phyloP scores from a whole-genome alignment of 1,140 invertebrate genomes.

The Micrasema minimum region DNA sequence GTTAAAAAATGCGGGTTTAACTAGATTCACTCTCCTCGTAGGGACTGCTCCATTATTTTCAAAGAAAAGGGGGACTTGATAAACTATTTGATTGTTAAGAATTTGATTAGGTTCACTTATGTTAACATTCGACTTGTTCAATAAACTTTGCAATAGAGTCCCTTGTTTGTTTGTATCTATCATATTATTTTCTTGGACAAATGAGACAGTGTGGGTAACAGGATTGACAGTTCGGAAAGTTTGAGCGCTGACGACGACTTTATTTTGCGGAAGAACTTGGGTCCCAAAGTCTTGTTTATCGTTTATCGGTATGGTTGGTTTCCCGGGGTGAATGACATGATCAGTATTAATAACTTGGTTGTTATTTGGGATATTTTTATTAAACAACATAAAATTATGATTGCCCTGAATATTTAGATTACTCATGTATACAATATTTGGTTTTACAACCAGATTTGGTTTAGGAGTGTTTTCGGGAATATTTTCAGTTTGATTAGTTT shows the following conservation, averaged over 20 bases:
- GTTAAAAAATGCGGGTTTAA: slow-evolving; percentile 37
- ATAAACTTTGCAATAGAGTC: slow-evolving; percentile 47
- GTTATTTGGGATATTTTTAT: slow-evolving; percentile 18
- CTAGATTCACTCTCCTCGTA: slow-evolving; percentile 17
- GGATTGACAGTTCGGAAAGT: slow-evolving; percentile 46
- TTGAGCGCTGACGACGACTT: slow-evolving; percentile 32
- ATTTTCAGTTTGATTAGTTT: not conserved
- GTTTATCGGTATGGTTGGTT: slow-evolving; percentile 5
- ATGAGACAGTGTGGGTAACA: slow-evolving; percentile 56
- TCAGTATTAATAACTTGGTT: slow-evolving; percentile 8
- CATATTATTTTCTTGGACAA: slow-evolving; percentile 56
- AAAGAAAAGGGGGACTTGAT: slow-evolving; percentile 62
- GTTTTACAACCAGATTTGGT: slow-evolving; percentile 55
- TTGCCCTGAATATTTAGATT: slow-evolving; percentile 63
- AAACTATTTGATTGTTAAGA: slow-evolving; percentile 61
- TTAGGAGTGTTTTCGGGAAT: not conserved
- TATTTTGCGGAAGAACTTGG: slow-evolving; percentile 28
- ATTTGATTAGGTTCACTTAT: slow-evolving; percentile 45
- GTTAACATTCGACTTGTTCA: slow-evolving; percentile 48
- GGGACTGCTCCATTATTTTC: slow-evolving; percentile 55
- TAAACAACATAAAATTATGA: slow-evolving; percentile 37
- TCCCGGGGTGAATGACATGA: not conserved
- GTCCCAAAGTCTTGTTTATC: slow-evolving; percentile 23
- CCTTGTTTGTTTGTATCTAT: slow-evolving; percentile 58
- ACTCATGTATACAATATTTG: slow-evolving; percentile 63